Percentiles rank a stretch among this genome's conserved stretches.
phyloP scores from a whole-genome alignment of 2,888 invertebrate species.

The Nomada fabriciana region DNA sequence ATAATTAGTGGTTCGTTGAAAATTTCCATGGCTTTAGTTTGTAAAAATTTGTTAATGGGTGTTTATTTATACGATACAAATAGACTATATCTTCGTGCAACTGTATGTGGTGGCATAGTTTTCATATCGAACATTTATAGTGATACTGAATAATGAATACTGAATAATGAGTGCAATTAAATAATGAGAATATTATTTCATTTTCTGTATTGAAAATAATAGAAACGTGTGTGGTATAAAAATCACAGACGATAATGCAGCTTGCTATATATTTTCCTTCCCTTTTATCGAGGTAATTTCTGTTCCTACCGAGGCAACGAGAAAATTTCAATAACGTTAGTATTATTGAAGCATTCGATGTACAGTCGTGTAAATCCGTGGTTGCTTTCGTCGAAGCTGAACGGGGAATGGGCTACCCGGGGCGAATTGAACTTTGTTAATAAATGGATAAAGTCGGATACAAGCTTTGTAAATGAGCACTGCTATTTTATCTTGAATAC shows the following conservation, averaged over 20 bases:
- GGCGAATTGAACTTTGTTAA: conserved; percentile 34
- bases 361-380: conserved; percentile 15
- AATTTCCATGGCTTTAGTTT: too few species aligned
- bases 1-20: too few species aligned
- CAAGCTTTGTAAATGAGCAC: background rate
- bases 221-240: background rate
- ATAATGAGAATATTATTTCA: too few species aligned
- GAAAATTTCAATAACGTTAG: conserved; percentile 34
- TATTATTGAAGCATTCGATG: conserved; percentile 18
- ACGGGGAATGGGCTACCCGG: background rate
- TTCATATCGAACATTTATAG: too few species aligned
- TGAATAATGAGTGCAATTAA: too few species aligned
- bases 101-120: too few species aligned
- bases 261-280: background rate
- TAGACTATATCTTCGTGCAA: too few species aligned
- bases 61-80: too few species aligned
- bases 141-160: too few species aligned
- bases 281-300: background rate
- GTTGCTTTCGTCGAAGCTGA: conserved; percentile 18
- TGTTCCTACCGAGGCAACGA: background rate
- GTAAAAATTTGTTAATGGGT: too few species aligned
- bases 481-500: background rate
- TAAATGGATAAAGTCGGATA: conserved; percentile 3
- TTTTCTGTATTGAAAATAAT: background rate
- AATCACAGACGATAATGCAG: background rate